Evolutionary conservation across 1,140 invertebrate species (phyloP).

Genomic region (Drosophila athabasca): DNA sequence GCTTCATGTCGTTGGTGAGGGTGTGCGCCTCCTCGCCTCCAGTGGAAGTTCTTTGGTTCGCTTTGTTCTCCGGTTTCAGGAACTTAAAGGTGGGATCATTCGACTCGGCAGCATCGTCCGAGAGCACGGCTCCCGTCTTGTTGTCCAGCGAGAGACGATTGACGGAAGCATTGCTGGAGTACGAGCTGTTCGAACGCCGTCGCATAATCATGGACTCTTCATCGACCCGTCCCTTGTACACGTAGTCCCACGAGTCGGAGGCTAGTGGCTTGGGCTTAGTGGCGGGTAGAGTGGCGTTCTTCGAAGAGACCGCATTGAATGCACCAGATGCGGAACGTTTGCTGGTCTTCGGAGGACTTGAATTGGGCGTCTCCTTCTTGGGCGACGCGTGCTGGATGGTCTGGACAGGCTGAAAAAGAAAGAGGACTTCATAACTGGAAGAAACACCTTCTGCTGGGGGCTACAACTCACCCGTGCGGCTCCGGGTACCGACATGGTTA

Average conservation of each 20-base stretch:
- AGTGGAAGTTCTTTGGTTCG: slow-evolving; percentile 60
- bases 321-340: slow-evolving; percentile 8
- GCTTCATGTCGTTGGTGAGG: slow-evolving; percentile 67
- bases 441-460: no score
- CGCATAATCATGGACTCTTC: slow-evolving; percentile 92
- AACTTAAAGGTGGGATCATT: slow-evolving; percentile 67
- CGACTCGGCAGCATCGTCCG: slow-evolving; percentile 57
- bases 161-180: slow-evolving; percentile 89
- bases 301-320: background rate
- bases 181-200: slow-evolving; percentile 92
- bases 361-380: slow-evolving; percentile 83
- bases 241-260: slow-evolving; percentile 85
- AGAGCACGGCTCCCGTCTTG: slow-evolving; percentile 38
- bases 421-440: background rate
- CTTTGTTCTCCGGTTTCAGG: slow-evolving; percentile 72
- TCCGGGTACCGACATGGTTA: slow-evolving; percentile 50
- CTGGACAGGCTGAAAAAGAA: slow-evolving; percentile 26
- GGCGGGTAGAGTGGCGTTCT: slow-evolving; percentile 2
- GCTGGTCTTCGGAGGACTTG: slow-evolving; percentile 5
- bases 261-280: slow-evolving; percentile 78
- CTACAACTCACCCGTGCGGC: slow-evolving; percentile 78
- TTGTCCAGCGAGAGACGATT: slow-evolving; percentile 73
- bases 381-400: slow-evolving; percentile 21
- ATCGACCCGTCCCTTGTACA: slow-evolving; percentile 85
- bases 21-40: slow-evolving; percentile 46